phyloP scores from a whole-genome alignment of 2,888 invertebrate species.

The Leucozona laternaria region DNA sequence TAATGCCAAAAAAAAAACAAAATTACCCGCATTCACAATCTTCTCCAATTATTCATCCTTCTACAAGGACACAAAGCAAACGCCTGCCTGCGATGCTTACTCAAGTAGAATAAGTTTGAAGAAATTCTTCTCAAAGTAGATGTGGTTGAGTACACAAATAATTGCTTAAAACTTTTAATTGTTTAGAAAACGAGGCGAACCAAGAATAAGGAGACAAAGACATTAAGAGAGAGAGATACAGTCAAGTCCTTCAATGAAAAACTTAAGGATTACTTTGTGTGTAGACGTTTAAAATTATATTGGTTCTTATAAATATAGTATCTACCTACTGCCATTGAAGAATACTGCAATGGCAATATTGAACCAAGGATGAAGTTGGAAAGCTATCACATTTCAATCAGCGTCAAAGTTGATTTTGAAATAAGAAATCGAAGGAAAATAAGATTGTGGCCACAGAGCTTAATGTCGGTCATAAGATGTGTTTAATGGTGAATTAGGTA shows the following conservation, averaged over 20 bases:
- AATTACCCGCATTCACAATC: not conserved
- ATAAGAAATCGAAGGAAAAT: constrained; percentile 1
- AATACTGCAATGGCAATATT: constrained; percentile 16
- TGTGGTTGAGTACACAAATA: constrained; percentile 54
- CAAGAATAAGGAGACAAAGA: constrained; percentile 9
- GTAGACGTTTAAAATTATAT: constrained; percentile 22
- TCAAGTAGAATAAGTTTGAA: constrained; percentile 26
- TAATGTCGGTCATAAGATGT: not conserved
- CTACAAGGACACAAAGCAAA: constrained; percentile 6
- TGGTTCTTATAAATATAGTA: not conserved
- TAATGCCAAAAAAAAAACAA: not conserved
- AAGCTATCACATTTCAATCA: constrained; percentile 44
- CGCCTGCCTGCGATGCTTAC: not conserved
- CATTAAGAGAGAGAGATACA: no score
- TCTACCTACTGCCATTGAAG: not conserved
- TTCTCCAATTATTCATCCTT: constrained; percentile 11
- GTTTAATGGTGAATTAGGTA: not conserved
- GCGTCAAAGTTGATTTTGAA: constrained; percentile 10
- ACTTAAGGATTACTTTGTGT: constrained; percentile 29
- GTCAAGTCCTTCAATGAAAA: not conserved
- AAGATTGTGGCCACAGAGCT: not conserved
- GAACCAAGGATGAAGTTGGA: constrained; percentile 32
- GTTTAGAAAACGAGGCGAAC: constrained; percentile 42
- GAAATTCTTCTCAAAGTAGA: constrained; percentile 29
- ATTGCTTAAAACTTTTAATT: constrained; percentile 65